Base-by-base conservation (phyloP, 2,888 invertebrate species). In the Xiphydria camelus region DNA sequence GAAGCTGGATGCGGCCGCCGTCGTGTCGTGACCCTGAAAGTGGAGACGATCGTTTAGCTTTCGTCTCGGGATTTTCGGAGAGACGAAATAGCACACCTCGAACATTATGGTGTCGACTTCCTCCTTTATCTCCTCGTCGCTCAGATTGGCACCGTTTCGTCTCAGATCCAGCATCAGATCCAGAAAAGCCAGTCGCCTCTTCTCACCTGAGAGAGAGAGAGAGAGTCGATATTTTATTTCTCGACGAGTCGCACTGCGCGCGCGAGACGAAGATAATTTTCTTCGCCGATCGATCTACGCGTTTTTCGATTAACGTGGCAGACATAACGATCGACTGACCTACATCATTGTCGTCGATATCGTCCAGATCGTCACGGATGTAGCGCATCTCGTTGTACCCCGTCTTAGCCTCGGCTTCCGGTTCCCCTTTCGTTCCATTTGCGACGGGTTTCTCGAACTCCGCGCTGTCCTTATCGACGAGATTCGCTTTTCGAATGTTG, bases 71-170 rank as follows among this genome's bases (percentile, higher is more conserved):
- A n/a, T n/a, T n/a, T n/a, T n/a, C n/a, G n/a, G n/a, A n/a, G n/a
- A 9, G 23, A 29, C 20, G 17, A 7, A 10, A 35, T 26, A 32
- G 37, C 36, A 67, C 73, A 86, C 91, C 83, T 94, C 88, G 70
- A 90, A 89, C 90, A 91, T 90, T 59, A 91, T 90, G 0, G 89
- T 90, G 68, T 89, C 86, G 1, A 90, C 89, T 81, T 91, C 88
- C 68, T 91, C 89, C 61, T 87, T 86, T 57, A 91, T 88, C 76
- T 91, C 90, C 51, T 85, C 83, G 49, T 90, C 89, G 18, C 84
- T 82, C 42, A 90, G 82, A 29, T 81, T 82, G 42, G 81, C 85
- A 5, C 87, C 86, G 47, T 86, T 87, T 53, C 86, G 85, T 45
- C 88, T 83, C 59, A 88, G 84, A 70, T 91, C 89, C 38, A 94